Evolutionary conservation across 2,888 invertebrate species (phyloP).

Genomic region (Cephus pulcher): DNA sequence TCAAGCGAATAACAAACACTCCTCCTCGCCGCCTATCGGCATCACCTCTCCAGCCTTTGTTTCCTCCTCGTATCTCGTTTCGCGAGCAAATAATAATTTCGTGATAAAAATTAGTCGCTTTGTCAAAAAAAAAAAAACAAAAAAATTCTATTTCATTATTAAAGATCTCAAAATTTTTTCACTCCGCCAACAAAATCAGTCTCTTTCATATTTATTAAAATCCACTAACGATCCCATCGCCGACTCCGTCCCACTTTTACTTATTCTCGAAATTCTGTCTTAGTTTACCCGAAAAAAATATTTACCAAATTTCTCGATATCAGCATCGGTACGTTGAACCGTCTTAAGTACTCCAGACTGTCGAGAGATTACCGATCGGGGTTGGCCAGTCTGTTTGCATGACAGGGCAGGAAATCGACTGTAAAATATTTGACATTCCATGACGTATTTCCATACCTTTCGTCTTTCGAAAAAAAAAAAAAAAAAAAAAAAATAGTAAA

Average conservation of each 20-base stretch:
- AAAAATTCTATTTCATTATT: not conserved
- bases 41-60: not conserved
- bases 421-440: not conserved
- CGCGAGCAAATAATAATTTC: not conserved
- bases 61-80: not conserved
- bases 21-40: constrained; percentile 7
- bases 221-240: not conserved
- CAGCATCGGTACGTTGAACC: not conserved
- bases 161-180: not conserved
- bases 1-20: constrained; percentile 24
- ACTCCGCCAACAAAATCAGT: no score
- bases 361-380: not conserved
- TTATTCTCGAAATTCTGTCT: not conserved
- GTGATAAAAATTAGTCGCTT: not conserved
- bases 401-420: not conserved
- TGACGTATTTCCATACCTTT: not conserved
- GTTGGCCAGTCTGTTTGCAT: not conserved
- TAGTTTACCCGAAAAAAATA: not conserved
- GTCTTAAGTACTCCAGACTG: not conserved
- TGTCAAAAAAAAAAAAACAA: no score
- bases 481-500: no score
- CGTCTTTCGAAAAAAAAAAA: not conserved
- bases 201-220: no score
- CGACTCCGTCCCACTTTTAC: not conserved
- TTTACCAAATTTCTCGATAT: not conserved